Conservation (phyloP, 2,797 vertebrate species). For the Thamnophis elegans region DNA sequence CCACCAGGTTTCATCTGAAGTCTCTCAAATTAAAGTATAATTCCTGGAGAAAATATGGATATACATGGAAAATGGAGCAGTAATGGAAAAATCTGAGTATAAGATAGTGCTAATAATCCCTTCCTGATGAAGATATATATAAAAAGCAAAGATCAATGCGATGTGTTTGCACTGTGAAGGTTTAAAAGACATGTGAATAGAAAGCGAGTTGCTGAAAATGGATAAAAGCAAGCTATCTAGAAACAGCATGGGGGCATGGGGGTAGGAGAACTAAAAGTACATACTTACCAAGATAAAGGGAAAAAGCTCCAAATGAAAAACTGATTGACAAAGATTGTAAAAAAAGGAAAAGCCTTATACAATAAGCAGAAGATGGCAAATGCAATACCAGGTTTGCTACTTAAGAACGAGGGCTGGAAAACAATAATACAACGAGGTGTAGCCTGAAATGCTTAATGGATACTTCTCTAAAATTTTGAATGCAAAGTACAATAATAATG, state of each 20-base stretch:
- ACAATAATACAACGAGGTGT: conserved; percentile 51
- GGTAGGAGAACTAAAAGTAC: conserved; percentile 46
- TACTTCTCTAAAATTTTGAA: conserved; percentile 67
- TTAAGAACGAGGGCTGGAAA: conserved; percentile 55
- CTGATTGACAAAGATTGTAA: conserved; percentile 59
- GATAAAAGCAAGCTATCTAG: conserved; percentile 44
- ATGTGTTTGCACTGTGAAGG: conserved; percentile 41
- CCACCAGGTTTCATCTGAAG: background rate
- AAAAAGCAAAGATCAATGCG: conserved; percentile 48
- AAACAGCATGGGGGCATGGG: conserved; percentile 35
- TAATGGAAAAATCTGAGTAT: conserved; percentile 44
- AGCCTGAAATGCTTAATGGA: conserved; percentile 66
- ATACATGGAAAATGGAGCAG: conserved; percentile 22
- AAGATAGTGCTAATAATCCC: conserved; percentile 16
- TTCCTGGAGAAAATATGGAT: conserved; percentile 2
- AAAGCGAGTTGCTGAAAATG: conserved; percentile 55
- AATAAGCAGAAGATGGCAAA: conserved; percentile 61
- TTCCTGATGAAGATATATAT: conserved; percentile 32
- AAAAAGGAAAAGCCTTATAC: conserved; percentile 58
- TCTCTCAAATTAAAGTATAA: conserved; percentile 4
- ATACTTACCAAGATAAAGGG: conserved; percentile 51
- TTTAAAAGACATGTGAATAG: conserved; percentile 45
- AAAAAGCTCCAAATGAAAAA: conserved; percentile 53
- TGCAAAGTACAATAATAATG: conserved; percentile 58
- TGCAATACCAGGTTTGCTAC: conserved; percentile 58